A percentile compares a stretch with the other conserved stretches of the same genome.
Conservation (phyloP, 2,113 vertebrate genomes). For the Brachypodius melanocephalos region DNA sequence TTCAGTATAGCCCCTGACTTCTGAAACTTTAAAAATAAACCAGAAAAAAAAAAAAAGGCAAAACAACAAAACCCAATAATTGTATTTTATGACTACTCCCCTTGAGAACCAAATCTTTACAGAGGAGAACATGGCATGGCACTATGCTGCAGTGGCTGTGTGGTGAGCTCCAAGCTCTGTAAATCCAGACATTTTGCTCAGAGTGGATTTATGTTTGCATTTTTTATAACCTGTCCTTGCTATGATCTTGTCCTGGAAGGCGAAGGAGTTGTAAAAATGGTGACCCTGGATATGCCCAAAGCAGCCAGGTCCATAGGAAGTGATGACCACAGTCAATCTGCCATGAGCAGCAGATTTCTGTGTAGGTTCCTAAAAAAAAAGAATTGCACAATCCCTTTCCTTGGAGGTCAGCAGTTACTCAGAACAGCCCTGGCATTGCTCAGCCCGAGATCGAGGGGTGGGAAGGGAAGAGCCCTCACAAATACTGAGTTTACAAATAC, state of each 20-base stretch:
- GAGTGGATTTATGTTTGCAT: rapidly evolving
- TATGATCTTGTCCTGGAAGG: background rate
- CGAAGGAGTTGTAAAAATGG: background rate
- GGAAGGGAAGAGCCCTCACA: constrained; percentile 23
- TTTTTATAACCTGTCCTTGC: background rate
- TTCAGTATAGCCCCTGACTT: background rate
- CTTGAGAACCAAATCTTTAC: background rate
- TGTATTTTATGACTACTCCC: background rate
- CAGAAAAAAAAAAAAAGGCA: background rate
- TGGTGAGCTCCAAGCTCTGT: background rate
- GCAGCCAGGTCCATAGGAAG: background rate
- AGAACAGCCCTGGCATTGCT: constrained; percentile 12
- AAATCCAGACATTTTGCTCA: background rate
- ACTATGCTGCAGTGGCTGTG: rapidly evolving
- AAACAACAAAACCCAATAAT: too few species aligned
- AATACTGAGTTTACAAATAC: constrained; percentile 56
- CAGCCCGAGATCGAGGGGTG: background rate
- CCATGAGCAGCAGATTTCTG: background rate
- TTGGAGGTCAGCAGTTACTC: background rate
- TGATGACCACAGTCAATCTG: background rate
- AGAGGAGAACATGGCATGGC: rapidly evolving
- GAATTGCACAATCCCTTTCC: background rate
- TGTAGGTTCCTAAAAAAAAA: background rate
- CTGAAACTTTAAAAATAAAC: background rate
- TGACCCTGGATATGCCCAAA: background rate